Conservation (phyloP, 2,888 invertebrate genomes). For the Spodoptera exigua region DNA sequence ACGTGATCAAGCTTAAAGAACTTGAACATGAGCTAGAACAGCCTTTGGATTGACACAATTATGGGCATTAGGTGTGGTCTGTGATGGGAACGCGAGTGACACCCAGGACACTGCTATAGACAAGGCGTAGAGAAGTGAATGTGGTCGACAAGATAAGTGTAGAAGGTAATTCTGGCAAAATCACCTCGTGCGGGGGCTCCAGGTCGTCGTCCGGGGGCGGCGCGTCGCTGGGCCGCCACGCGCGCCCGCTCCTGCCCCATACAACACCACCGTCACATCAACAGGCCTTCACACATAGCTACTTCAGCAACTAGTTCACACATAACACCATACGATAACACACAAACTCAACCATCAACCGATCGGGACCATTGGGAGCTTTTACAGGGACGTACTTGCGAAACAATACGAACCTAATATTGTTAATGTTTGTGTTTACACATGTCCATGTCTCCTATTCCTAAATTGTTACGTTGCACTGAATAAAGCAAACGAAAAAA, state of each 20-base stretch:
- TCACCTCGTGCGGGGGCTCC: slow-evolving; percentile 88
- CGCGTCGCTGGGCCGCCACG: slow-evolving; percentile 83
- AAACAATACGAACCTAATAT: slow-evolving; percentile 16
- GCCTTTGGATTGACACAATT: slow-evolving; percentile 24
- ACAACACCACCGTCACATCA: slow-evolving; percentile 76
- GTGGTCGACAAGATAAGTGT: slow-evolving; percentile 79
- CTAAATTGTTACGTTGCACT: slow-evolving; percentile 2
- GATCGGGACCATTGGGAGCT: slow-evolving; percentile 21
- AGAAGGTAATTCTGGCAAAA: slow-evolving; percentile 89
- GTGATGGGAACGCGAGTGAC: slow-evolving; percentile 76
- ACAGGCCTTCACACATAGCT: slow-evolving; percentile 58
- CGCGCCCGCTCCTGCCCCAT: slow-evolving; percentile 86
- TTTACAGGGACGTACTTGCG: slow-evolving; percentile 14
- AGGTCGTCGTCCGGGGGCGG: slow-evolving; percentile 82
- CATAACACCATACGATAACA: slow-evolving; percentile 49
- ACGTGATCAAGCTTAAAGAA: slow-evolving; percentile 38
- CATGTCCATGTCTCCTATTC: slow-evolving; percentile 17
- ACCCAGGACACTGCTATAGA: slow-evolving; percentile 79
- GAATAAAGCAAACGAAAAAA: slow-evolving; percentile 4
- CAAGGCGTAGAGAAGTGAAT: slow-evolving; percentile 81
- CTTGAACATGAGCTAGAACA: slow-evolving; percentile 40
- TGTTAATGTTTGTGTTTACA: slow-evolving; percentile 11
- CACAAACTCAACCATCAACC: slow-evolving; percentile 48
- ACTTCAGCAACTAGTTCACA: slow-evolving; percentile 57
- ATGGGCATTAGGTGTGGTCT: slow-evolving; percentile 47